phyloP scores from a whole-genome alignment of 1,140 invertebrate species.

The Agraylea sexmaculata region DNA sequence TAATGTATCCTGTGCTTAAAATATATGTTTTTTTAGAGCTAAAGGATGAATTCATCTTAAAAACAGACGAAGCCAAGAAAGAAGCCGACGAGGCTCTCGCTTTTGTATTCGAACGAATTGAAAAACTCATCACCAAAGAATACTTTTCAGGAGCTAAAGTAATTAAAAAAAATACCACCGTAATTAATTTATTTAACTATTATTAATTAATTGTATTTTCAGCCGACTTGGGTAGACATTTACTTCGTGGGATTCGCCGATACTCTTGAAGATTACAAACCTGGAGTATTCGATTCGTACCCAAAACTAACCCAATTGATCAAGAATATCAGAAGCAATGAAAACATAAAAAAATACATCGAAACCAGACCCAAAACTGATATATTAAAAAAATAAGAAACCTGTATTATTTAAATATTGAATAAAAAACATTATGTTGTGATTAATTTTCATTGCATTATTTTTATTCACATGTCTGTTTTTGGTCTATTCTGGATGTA shows the following conservation, averaged over 20 bases:
- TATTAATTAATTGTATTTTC: conserved; percentile 22
- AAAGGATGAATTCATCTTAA: conserved; percentile 9
- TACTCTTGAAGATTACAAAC: conserved; percentile 44
- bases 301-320: conserved; percentile 42
- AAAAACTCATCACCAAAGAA: conserved; percentile 11
- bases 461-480: neutral
- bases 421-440: too few relatives aligned
- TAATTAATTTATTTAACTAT: conserved; percentile 5
- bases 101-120: conserved; percentile 9
- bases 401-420: neutral
- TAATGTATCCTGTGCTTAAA: too few relatives aligned
- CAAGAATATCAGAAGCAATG: conserved; percentile 42
- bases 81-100: conserved; percentile 10
- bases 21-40: conserved; percentile 17
- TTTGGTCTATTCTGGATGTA: conserved; percentile 51
- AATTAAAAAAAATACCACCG: neutral
- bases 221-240: conserved; percentile 56
- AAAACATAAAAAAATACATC: conserved; percentile 52
- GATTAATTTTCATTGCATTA: neutral
- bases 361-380: conserved; percentile 41
- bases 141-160: conserved; percentile 20
- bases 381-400: neutral
- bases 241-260: conserved; percentile 48
- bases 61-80: conserved; percentile 15
- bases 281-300: conserved; percentile 45